phyloP scores from a whole-genome alignment of 1,140 invertebrate genomes.

The Pseudobourletiella spinata region DNA sequence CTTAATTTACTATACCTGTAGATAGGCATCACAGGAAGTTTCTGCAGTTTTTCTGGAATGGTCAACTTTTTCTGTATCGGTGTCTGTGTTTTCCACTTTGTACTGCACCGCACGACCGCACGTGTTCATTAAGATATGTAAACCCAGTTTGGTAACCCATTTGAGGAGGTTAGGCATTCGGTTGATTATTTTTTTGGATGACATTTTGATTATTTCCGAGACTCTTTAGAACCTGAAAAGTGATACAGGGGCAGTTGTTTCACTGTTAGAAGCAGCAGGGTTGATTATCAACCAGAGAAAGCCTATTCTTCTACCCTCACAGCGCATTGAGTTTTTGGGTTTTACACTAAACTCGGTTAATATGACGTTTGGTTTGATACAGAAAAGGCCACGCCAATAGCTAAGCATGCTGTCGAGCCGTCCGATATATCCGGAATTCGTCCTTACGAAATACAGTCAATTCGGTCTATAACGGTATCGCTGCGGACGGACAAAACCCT shows the following conservation, averaged over 20 bases:
- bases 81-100: constrained; percentile 13
- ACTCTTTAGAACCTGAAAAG: not conserved
- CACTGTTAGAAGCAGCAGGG: not conserved
- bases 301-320: constrained; percentile 1
- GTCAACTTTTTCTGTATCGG: not conserved
- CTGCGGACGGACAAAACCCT: too few relatives aligned
- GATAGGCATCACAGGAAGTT: constrained; percentile 1
- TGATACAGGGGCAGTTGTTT: not conserved
- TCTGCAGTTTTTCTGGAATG: constrained; percentile 19
- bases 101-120: constrained; percentile 17
- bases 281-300: not conserved
- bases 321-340: constrained; percentile 11
- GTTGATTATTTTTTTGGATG: not conserved
- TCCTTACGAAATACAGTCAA: too few relatives aligned
- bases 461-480: too few relatives aligned
- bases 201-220: not conserved
- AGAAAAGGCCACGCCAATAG: not conserved
- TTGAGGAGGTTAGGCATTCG: not conserved
- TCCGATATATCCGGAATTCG: not conserved
- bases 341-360: not conserved
- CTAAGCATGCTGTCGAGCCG: not conserved
- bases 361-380: not conserved
- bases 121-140: constrained; percentile 18
- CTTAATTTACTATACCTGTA: constrained; percentile 18
- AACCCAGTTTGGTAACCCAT: constrained; percentile 6